Conservation (phyloP, 2,797 vertebrate species). For the Trematomus bernacchii region DNA sequence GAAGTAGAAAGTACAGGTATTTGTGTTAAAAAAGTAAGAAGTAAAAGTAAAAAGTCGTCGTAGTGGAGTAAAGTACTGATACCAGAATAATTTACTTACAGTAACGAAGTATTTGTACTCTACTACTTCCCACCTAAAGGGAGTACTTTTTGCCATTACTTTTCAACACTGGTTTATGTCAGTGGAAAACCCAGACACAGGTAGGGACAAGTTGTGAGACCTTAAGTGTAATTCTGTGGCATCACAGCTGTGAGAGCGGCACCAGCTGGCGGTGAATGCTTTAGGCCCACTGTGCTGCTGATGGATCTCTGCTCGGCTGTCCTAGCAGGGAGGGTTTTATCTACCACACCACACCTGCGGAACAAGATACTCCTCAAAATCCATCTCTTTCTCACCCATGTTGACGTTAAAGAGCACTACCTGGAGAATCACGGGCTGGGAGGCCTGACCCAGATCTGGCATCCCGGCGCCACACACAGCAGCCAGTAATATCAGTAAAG, state of each 20-base stretch:
- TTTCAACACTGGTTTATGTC: slow-evolving; percentile 55
- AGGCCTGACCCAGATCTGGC: slow-evolving; percentile 79
- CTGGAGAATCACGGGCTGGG: slow-evolving; percentile 53
- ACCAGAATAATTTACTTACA: too few relatives aligned
- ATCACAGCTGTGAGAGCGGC: slow-evolving; percentile 47
- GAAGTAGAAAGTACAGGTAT: too few relatives aligned
- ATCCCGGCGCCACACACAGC: slow-evolving; percentile 49
- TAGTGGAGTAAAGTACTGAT: too few relatives aligned
- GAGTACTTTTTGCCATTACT: slow-evolving; percentile 55
- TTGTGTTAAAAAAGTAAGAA: too few relatives aligned
- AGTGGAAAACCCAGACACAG: slow-evolving; percentile 31
- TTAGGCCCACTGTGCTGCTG: slow-evolving; percentile 64
- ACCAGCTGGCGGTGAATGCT: slow-evolving; percentile 67
- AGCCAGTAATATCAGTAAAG: slow-evolving; percentile 57
- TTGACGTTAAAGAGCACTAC: slow-evolving; percentile 58
- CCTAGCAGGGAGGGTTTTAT: slow-evolving; percentile 63
- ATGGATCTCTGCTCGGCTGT: slow-evolving; percentile 70
- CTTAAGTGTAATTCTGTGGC: slow-evolving; percentile 45
- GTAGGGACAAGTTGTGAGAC: slow-evolving; percentile 43
- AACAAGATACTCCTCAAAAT: slow-evolving; percentile 61
- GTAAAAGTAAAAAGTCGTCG: too few relatives aligned
- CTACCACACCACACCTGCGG: slow-evolving; percentile 68
- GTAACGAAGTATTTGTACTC: too few relatives aligned
- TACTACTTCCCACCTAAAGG: too few relatives aligned
- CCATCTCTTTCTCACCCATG: slow-evolving; percentile 53